These are phyloP conservation scores for Micronisus gabar DNA, from an alignment of 2,113 vertebrate genomes.

Conservation along the genomic window DNA sequence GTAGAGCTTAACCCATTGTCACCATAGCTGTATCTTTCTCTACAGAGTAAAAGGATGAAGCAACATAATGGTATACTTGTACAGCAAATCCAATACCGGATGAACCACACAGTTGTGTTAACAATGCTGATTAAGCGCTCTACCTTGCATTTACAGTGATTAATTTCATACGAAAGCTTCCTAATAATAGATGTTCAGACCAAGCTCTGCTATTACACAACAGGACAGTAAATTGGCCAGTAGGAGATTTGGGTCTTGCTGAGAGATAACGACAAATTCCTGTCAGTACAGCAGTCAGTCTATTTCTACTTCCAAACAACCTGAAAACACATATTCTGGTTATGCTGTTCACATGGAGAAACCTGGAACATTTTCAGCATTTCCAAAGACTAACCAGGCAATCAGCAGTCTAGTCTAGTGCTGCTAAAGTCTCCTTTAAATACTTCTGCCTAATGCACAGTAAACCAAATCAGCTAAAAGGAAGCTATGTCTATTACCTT, in stretches of 20 bases:
- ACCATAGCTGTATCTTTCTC: background rate
- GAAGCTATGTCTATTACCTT: background rate
- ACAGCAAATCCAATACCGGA: background rate
- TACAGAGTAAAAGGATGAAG: slow-evolving; percentile 1
- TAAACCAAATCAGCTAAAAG: background rate
- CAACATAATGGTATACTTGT: background rate
- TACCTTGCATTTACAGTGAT: background rate
- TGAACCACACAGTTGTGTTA: background rate
- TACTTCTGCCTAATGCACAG: background rate
- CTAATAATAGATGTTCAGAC: slow-evolving; percentile 18
- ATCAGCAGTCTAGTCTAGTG: background rate
- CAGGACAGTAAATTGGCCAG: slow-evolving; percentile 15
- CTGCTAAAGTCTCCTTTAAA: background rate
- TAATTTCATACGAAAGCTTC: slow-evolving; percentile 30
- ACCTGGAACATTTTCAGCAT: fast-evolving
- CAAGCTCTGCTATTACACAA: background rate
- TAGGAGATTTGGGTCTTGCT: background rate
- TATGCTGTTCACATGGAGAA: background rate
- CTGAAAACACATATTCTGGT: background rate
- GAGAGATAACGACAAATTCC: slow-evolving; percentile 4
- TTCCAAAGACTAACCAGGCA: background rate
- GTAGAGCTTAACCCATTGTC: background rate
- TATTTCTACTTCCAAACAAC: background rate
- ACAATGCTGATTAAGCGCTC: slow-evolving; percentile 3
- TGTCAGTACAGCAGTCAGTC: background rate